phyloP scores from a whole-genome alignment of 1,140 invertebrate genomes.

The Zaprionus tsacasi region DNA sequence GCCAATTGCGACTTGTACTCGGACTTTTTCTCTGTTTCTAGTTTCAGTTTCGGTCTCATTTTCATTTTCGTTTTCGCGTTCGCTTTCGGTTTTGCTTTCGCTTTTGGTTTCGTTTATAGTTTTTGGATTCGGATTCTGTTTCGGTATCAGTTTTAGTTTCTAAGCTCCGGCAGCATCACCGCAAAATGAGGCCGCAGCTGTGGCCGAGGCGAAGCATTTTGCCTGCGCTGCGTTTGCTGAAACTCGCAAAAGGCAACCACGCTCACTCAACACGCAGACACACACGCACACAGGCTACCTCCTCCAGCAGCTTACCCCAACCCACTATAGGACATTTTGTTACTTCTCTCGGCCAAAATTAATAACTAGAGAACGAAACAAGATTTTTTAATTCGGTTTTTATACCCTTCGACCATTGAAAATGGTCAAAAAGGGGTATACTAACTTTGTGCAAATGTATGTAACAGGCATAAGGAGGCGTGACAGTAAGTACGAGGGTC shows the following conservation, averaged over 20 bases:
- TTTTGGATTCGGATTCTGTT: conserved; percentile 19
- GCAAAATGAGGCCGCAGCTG: conserved; percentile 64
- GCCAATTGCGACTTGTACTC: conserved; percentile 4
- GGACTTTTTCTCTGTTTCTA: conserved; percentile 29
- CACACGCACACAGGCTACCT: not conserved
- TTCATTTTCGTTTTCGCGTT: not conserved
- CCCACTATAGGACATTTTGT: too few relatives aligned
- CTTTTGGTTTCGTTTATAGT: conserved; percentile 17
- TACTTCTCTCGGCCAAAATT: too few relatives aligned
- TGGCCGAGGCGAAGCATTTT: conserved; percentile 32
- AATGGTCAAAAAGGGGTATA: too few relatives aligned
- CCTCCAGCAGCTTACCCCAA: conserved; percentile 40
- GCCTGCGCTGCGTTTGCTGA: conserved; percentile 52
- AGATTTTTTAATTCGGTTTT: too few relatives aligned
- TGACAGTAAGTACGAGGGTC: too few relatives aligned
- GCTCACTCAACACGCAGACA: conserved; percentile 34
- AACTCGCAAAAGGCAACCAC: conserved; percentile 76
- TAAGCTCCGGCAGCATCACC: conserved; percentile 37
- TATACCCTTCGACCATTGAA: too few relatives aligned
- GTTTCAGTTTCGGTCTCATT: conserved; percentile 38
- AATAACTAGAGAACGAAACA: too few relatives aligned
- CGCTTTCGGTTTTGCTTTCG: conserved; percentile 6
- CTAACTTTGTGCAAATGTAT: too few relatives aligned
- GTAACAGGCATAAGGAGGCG: too few relatives aligned
- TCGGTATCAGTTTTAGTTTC: conserved; percentile 45